Conservation (phyloP, 2,797 vertebrate species). For the Sebastes steindachneri region DNA sequence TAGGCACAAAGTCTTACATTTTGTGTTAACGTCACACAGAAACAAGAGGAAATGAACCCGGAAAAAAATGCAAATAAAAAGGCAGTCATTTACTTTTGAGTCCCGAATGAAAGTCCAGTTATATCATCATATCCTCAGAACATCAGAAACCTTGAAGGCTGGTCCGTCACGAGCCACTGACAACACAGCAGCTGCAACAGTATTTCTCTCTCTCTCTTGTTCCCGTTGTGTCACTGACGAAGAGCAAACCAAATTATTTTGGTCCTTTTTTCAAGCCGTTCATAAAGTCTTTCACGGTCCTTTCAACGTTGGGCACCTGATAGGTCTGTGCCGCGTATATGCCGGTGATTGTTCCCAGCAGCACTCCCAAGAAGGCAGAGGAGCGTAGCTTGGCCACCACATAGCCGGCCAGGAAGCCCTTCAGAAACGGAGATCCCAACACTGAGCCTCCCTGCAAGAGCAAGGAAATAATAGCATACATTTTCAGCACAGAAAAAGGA, state of each 20-base stretch:
- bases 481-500: neutral
- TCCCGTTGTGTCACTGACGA: neutral
- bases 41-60: neutral
- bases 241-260: constrained; percentile 75
- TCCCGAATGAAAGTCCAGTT: constrained; percentile 48
- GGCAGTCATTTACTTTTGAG: constrained; percentile 26
- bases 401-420: constrained; percentile 95
- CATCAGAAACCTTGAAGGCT: neutral
- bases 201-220: constrained; percentile 2
- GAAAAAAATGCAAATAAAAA: constrained; percentile 16
- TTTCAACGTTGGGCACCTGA: constrained; percentile 90
- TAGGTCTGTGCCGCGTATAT: constrained; percentile 92
- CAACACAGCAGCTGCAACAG: neutral
- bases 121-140: neutral
- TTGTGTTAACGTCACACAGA: neutral
- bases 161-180: neutral
- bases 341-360: constrained; percentile 91
- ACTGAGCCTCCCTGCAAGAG: constrained; percentile 86
- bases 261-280: constrained; percentile 87
- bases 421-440: constrained; percentile 92
- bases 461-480: neutral
- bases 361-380: constrained; percentile 91
- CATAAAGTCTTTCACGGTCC: constrained; percentile 89
- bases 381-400: constrained; percentile 93
- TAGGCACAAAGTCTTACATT: constrained; percentile 13